Percentiles rank a stretch among this genome's conserved stretches.
Conservation (phyloP, 2,888 invertebrate genomes). For the Drosophila acutilabella region DNA sequence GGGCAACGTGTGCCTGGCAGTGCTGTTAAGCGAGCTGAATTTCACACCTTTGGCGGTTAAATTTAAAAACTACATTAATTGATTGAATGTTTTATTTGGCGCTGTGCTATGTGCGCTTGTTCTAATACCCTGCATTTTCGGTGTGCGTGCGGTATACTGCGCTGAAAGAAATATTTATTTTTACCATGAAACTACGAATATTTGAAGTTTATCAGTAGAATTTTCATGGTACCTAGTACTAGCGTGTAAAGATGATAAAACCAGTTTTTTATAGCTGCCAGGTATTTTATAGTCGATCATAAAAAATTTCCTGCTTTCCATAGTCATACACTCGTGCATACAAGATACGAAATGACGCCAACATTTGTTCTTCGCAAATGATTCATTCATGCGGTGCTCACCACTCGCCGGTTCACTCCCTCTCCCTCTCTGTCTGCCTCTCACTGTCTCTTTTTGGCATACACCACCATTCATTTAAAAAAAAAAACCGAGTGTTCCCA, state of each 20-base stretch:
- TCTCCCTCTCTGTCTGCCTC: slow-evolving; percentile 1
- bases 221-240: too few relatives aligned
- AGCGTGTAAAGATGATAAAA: too few relatives aligned
- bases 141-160: not conserved
- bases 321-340: slow-evolving; percentile 19
- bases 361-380: slow-evolving; percentile 67
- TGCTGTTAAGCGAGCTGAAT: slow-evolving; percentile 18
- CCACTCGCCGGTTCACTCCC: slow-evolving; percentile 36
- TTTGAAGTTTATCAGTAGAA: too few relatives aligned
- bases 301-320: not conserved
- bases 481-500: slow-evolving; percentile 34
- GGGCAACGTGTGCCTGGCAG: not conserved
- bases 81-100: too few relatives aligned
- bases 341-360: slow-evolving; percentile 71
- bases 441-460: slow-evolving; percentile 14
- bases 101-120: not conserved
- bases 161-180: too few relatives aligned
- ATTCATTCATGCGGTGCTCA: slow-evolving; percentile 71
- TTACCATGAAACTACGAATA: too few relatives aligned
- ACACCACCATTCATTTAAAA: slow-evolving; percentile 21
- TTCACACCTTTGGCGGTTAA: slow-evolving; percentile 15
- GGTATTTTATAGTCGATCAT: not conserved
- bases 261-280: not conserved
- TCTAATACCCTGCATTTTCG: not conserved
- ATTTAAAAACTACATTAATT: slow-evolving; percentile 16